Evolutionary conservation across 2,113 vertebrate species (phyloP).

Genomic region (Pomatostomus ruficeps): DNA sequence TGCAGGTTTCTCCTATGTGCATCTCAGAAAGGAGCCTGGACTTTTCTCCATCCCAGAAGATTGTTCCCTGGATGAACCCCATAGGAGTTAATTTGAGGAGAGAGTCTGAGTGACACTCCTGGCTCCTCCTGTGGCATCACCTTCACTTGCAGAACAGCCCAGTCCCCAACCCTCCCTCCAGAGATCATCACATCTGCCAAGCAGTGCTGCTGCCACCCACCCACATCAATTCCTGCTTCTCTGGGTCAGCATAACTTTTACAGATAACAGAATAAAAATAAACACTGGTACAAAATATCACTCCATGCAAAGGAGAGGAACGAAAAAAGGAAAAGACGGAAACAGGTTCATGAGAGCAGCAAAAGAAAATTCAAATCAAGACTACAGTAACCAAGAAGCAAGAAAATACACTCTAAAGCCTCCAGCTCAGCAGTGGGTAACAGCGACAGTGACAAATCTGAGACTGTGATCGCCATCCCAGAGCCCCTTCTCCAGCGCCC

Average conservation of each 20-base stretch:
- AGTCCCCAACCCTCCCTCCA: neutral
- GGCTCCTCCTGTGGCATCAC: neutral
- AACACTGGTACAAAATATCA: neutral
- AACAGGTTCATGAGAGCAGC: neutral
- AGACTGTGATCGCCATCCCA: accelerated
- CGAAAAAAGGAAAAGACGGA: neutral
- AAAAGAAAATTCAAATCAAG: neutral
- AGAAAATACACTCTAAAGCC: neutral
- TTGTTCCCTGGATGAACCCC: neutral
- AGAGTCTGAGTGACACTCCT: too few relatives aligned
- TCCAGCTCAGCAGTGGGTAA: accelerated
- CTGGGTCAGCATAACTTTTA: neutral
- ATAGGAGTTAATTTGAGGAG: neutral
- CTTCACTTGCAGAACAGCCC: neutral
- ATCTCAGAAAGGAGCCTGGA: neutral
- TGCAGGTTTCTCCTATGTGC: accelerated
- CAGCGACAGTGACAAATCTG: too few relatives aligned
- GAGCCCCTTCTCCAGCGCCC: neutral
- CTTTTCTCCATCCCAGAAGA: too few relatives aligned
- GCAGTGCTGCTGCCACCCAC: neutral
- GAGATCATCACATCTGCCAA: neutral
- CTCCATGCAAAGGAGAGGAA: neutral
- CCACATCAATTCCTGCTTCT: accelerated
- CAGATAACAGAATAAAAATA: neutral
- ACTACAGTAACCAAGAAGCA: accelerated